phyloP scores from a whole-genome alignment of 2,888 invertebrate species.

The Calliphora vomitoria region DNA sequence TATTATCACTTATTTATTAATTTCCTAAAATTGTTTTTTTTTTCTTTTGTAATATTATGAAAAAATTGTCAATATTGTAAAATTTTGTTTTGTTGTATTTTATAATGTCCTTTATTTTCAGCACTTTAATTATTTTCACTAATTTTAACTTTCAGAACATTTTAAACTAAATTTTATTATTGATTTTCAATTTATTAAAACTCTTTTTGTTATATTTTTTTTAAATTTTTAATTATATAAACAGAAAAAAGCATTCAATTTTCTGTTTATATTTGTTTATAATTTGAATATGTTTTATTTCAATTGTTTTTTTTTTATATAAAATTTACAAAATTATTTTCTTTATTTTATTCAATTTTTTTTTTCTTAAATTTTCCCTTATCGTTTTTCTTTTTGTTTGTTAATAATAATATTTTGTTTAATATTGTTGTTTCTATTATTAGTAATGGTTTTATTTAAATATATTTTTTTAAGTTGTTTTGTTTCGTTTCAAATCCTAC shows the following conservation, averaged over 20 bases:
- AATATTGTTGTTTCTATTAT: constrained; percentile 62
- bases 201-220: constrained; percentile 14
- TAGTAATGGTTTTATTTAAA: constrained; percentile 65
- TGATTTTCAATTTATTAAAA: neutral
- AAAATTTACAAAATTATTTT: constrained; percentile 72
- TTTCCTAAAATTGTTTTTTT: constrained; percentile 56
- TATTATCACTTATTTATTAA: constrained; percentile 65
- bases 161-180: constrained; percentile 35
- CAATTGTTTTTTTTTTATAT: constrained; percentile 57
- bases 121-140: constrained; percentile 52
- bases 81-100: constrained; percentile 37
- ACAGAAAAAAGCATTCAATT: constrained; percentile 2
- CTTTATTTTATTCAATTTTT: constrained; percentile 40
- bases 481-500: constrained; percentile 78
- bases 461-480: constrained; percentile 74
- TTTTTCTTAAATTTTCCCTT: constrained; percentile 58
- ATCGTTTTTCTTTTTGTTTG: constrained; percentile 59
- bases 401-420: constrained; percentile 69
- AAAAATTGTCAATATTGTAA: constrained; percentile 64
- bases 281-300: no score
- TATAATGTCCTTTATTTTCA: constrained; percentile 57
- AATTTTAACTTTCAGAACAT: constrained; percentile 60
- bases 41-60: constrained; percentile 51
- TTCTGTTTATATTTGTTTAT: constrained; percentile 2
- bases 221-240: constrained; percentile 2